Evolutionary conservation across 1,140 invertebrate species (phyloP).

Genomic region (Bombus turneri): DNA sequence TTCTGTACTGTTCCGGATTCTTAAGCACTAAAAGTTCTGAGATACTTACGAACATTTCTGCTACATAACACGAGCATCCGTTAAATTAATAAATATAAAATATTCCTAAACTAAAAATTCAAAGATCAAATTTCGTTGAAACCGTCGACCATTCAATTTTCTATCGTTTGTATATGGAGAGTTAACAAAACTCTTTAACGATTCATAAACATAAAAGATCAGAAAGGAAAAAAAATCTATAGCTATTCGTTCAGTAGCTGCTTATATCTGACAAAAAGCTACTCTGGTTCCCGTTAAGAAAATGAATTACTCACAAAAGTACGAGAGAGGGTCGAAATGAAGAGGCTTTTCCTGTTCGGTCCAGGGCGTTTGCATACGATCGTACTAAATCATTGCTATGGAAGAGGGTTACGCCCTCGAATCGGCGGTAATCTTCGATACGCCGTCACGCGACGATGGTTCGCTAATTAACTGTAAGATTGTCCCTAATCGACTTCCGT

Average conservation of each 20-base stretch:
- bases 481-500: constrained; percentile 65
- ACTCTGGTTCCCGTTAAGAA: background rate
- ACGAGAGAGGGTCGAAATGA: background rate
- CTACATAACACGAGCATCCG: no score
- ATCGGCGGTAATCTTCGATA: constrained; percentile 1
- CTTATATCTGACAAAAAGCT: constrained; percentile 26
- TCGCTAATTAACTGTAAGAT: constrained; percentile 59
- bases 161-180: background rate
- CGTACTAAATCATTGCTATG: constrained; percentile 27
- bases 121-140: background rate
- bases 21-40: no score
- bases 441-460: constrained; percentile 24
- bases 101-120: background rate
- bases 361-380: constrained; percentile 15
- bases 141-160: background rate
- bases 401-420: constrained; percentile 9
- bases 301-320: background rate
- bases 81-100: background rate
- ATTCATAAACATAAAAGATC: no score
- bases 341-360: background rate
- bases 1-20: no score
- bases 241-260: background rate
- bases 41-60: no score
- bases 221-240: no score
- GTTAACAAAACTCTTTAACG: background rate